These are phyloP conservation scores for Melanocharis versteri DNA, from an alignment of 2,113 vertebrate species.

Conservation along the genomic window DNA sequence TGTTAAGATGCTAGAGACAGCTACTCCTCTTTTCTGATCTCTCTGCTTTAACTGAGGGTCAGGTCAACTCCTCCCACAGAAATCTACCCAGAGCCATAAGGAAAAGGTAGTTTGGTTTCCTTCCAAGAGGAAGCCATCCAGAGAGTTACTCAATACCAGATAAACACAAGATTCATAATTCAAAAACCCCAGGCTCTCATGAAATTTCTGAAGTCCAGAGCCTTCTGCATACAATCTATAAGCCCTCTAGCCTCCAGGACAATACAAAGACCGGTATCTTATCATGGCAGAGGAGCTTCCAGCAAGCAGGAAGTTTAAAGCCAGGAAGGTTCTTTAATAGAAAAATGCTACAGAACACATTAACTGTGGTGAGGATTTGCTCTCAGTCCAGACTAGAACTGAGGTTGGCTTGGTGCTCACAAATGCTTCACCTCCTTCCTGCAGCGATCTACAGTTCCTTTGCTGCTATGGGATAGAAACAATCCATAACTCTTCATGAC, in stretches of 20 bases:
- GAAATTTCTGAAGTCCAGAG: not conserved
- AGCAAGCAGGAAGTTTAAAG: not conserved
- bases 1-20: not conserved
- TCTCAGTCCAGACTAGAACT: not conserved
- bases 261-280: not conserved
- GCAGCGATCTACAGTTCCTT: not conserved
- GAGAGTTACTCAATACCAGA: not conserved
- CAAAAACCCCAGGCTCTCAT: not conserved
- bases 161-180: not conserved
- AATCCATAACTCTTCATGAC: not conserved
- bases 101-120: not conserved
- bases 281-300: not conserved
- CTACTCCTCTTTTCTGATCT: not conserved
- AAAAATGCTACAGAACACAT: not conserved
- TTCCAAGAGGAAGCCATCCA: not conserved
- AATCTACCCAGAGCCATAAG: not conserved
- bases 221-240: not conserved
- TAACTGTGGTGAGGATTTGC: not conserved
- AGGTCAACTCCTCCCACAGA: not conserved
- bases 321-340: not conserved
- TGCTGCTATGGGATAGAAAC: not conserved
- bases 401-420: not conserved
- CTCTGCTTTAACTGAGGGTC: not conserved
- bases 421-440: not conserved
- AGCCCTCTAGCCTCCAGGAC: not conserved